Base-by-base conservation (phyloP, 2,888 invertebrate genomes). In the Fragum fragum region DNA sequence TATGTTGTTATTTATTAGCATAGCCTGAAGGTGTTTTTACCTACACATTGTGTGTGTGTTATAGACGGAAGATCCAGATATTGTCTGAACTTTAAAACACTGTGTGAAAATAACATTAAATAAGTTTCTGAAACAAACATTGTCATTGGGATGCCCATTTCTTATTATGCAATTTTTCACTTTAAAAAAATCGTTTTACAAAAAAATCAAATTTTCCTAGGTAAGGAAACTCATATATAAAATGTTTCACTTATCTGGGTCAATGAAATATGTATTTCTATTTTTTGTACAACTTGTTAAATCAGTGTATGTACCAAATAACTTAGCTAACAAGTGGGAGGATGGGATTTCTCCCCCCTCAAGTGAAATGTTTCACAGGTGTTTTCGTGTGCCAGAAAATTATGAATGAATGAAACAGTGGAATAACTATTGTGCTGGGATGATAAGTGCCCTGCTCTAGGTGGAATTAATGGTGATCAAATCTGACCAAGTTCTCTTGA, bases 1-100 rank as follows among this genome's bases (percentile, higher is more conserved):
- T 61, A 61, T 32, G 61, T 32, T 29, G 61, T 61, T 61, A 32
- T 61, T 32, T 32, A 61, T 28, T 11, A 26, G 32, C 32, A 61
- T 32, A n/a, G 61, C 61, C 61, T 32, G 32, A 61, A 61, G 61
- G 61, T 61, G 32, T 61, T 23, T 32, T 29, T 61, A 32, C 61
- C 61, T 61, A 32, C 47, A 47, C 47, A 47, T 47, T 47, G n/a
- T 47, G 3, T 39, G 6, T 39, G 47, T 14, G 14, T 47, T 47
- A 47, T n/a, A 47, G 3, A 47, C 14, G 14, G 47, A 5, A 3
- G 47, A 47, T 47, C 47, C 47, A 47, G 47, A 47, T 47, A 47
- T 47, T 3, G 47, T 47, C 5, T 9, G 14, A 14, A 47, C 5
- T 47, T n/a, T 1, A 14, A 5, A 47, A 47, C 47, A 47, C 14